Conservation (phyloP, 2,888 invertebrate species). For the Epistrophella euchroma region DNA sequence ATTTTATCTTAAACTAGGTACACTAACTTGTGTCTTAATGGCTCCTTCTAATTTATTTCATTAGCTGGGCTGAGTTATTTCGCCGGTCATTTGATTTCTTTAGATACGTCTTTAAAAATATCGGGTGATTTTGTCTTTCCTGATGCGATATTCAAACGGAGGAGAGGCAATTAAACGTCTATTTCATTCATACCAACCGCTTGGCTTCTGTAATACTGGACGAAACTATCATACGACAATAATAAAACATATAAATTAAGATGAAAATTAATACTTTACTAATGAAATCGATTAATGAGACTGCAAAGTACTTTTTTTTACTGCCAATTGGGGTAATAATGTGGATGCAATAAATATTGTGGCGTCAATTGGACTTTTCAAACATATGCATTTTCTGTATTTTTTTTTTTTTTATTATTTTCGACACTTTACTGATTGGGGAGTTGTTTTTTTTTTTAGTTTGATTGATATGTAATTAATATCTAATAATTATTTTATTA, state of each 20-base stretch:
- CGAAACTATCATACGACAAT: slow-evolving; percentile 8
- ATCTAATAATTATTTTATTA: background rate
- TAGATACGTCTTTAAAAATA: slow-evolving; percentile 58
- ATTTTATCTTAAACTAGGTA: slow-evolving; percentile 16
- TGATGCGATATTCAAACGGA: background rate
- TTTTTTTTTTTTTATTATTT: background rate
- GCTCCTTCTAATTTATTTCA: slow-evolving; percentile 69
- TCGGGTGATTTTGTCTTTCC: slow-evolving; percentile 31
- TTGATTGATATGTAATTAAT: slow-evolving; percentile 5
- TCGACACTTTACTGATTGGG: slow-evolving; percentile 7
- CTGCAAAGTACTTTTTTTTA: slow-evolving; percentile 11
- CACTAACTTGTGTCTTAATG: slow-evolving; percentile 35
- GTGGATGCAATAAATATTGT: slow-evolving; percentile 9
- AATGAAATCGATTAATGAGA: slow-evolving; percentile 56
- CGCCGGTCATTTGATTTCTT: slow-evolving; percentile 54
- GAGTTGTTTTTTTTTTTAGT: background rate
- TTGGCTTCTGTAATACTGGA: too few species aligned
- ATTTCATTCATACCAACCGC: slow-evolving; percentile 7
- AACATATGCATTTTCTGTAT: background rate
- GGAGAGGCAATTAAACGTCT: slow-evolving; percentile 58
- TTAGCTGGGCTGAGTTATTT: slow-evolving; percentile 69
- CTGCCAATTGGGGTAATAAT: background rate
- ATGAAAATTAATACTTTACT: slow-evolving; percentile 44
- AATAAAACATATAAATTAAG: slow-evolving; percentile 52
- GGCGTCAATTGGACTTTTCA: background rate